Base-by-base conservation (phyloP, 2,888 invertebrate genomes). In the Tetheella fluctuosa region DNA sequence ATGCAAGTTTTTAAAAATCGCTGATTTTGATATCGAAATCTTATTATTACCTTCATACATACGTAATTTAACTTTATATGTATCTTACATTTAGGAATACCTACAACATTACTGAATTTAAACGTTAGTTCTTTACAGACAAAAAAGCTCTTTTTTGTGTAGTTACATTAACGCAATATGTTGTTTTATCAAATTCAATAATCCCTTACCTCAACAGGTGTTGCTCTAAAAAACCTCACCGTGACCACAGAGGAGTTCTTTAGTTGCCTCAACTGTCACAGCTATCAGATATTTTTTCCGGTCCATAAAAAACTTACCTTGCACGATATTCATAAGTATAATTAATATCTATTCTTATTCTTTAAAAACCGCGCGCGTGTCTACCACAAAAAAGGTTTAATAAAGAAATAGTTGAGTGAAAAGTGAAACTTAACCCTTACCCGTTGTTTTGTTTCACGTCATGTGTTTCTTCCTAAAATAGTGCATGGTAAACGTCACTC, bases 261-360 rank as follows among this genome's bases (percentile, higher is more conserved):
- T 83, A 74, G 76, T 71, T 78, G 74, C 81, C 79, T 88, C 90
- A 87, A 90, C 91, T 90, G 91, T 90, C 90, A 82, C 85, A 85
- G 75, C 71, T 87, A 86, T 90, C 88, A 77, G 80, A 79, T 83
- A 81, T 85, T 88, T 89, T 86, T 89, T 86, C 68, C 63, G 60
- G 58, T 34, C 57, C 63, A 76, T 71, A 86, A 86, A 30, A 86
- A 83, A 85, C 69, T 68, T 65, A 65, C 70, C 69, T 64, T 67
- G 20, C 68, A 71, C 68, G 62, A 74, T 82, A 78, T 80, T 83
- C 70, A 77, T 70, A 68, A 76, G 71, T 75, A 64, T 73, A 77
- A 75, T 75, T 76, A 75, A 76, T 78, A 75, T 76, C 77, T 74
- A 71, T 75, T 76, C 64, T 66, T 67, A 61, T 64, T 70, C 74